These are phyloP conservation scores for Alca torda DNA, from an alignment of 2,797 vertebrate genomes.

Conservation along the genomic window DNA sequence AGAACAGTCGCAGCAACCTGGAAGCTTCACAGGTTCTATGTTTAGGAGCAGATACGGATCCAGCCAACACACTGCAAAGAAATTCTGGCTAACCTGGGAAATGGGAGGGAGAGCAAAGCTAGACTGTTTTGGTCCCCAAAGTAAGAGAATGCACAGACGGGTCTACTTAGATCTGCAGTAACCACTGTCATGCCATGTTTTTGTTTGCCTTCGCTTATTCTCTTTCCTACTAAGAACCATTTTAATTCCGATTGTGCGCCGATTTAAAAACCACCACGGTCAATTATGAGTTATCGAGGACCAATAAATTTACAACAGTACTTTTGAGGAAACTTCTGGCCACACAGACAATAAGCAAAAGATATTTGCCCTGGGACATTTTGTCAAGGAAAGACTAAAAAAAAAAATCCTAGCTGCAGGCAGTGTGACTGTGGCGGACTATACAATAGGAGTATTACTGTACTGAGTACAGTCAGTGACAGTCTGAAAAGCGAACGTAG, in stretches of 20 bases:
- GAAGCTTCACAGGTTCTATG: not conserved
- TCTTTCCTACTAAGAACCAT: not conserved
- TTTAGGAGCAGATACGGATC: not conserved
- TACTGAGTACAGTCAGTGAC: not conserved
- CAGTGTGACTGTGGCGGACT: not conserved
- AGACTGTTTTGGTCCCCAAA: not conserved
- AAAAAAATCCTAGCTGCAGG: not conserved
- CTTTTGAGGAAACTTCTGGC: not conserved
- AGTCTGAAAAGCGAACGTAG: not conserved
- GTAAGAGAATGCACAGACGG: not conserved
- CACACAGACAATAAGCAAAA: conserved; percentile 1
- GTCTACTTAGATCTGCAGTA: not conserved
- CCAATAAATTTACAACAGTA: not conserved
- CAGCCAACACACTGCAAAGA: not conserved
- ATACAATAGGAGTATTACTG: not conserved
- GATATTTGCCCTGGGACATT: not conserved
- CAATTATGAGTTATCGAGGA: not conserved
- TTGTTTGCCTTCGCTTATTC: not conserved
- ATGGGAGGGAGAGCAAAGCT: not conserved
- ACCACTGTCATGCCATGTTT: not conserved
- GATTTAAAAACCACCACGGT: not conserved
- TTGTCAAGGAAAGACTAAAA: not conserved
- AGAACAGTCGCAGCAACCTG: not conserved
- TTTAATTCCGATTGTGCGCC: not conserved
- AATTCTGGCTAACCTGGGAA: not conserved